These are phyloP conservation scores for Temnothorax ravouxi DNA, from an alignment of 2,888 invertebrate species.

Conservation along the genomic window DNA sequence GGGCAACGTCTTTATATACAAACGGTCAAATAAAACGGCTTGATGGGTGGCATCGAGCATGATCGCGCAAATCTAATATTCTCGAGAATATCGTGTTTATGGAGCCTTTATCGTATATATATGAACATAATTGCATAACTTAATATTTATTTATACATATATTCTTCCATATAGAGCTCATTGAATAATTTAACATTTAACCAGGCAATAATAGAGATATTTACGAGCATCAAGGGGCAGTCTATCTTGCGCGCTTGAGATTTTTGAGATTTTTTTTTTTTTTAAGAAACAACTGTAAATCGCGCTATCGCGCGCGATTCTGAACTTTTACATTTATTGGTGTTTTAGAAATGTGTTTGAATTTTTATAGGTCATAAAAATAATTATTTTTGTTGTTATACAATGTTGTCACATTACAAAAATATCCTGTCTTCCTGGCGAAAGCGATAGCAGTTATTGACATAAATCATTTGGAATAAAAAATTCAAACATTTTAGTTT, in stretches of 20 bases:
- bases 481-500: not conserved
- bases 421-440: not conserved
- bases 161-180: constrained; percentile 7
- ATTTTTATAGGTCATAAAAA: not conserved
- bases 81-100: constrained; percentile 5
- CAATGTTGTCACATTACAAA: not conserved
- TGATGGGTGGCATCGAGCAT: not conserved
- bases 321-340: not conserved
- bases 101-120: constrained; percentile 10
- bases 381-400: not conserved
- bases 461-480: not conserved
- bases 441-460: not conserved
- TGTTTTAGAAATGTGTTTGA: not conserved
- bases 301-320: not conserved
- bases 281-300: not conserved
- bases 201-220: not conserved
- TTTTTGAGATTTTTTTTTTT: not conserved
- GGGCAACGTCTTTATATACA: not conserved
- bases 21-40: not conserved
- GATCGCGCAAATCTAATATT: not conserved
- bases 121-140: not conserved
- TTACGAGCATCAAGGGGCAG: constrained; percentile 1
- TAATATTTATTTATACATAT: constrained; percentile 7
- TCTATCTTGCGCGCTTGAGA: not conserved
- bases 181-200: constrained; percentile 32